phyloP scores from a whole-genome alignment of 2,888 invertebrate species.

The Charanyca ferruginea region DNA sequence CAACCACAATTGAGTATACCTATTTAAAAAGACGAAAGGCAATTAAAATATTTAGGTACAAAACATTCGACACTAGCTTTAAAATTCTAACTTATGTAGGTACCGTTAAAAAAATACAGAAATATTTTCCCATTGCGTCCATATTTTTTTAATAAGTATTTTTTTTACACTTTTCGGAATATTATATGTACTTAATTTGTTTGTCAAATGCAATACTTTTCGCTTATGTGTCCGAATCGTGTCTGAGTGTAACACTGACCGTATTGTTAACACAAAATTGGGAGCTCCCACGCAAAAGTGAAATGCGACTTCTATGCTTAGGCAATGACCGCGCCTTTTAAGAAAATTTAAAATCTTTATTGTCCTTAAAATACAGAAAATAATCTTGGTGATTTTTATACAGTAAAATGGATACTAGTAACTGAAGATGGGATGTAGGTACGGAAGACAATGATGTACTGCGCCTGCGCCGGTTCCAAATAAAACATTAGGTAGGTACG shows the following conservation, averaged over 20 bases:
- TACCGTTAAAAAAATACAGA: constrained; percentile 48
- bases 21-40: constrained; percentile 54
- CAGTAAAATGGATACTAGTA: not conserved
- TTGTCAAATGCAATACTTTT: constrained; percentile 61
- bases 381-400: not conserved
- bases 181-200: constrained; percentile 21
- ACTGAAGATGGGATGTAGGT: not conserved
- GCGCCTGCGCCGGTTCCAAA: not conserved
- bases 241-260: constrained; percentile 75
- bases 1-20: constrained; percentile 67
- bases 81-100: constrained; percentile 35
- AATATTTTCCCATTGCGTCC: constrained; percentile 29
- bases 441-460: not conserved
- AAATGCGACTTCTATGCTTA: constrained; percentile 77
- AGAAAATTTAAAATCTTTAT: constrained; percentile 10
- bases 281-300: constrained; percentile 80
- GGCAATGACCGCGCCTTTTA: constrained; percentile 63
- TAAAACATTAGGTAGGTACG: not conserved
- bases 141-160: constrained; percentile 13
- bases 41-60: constrained; percentile 3
- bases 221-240: constrained; percentile 71
- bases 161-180: constrained; percentile 8
- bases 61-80: not conserved
- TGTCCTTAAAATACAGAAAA: constrained; percentile 22
- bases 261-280: constrained; percentile 75